Evolutionary conservation across 2,113 vertebrate genomes (phyloP).

Genomic region (Hypocryptadius cinnamomeus): DNA sequence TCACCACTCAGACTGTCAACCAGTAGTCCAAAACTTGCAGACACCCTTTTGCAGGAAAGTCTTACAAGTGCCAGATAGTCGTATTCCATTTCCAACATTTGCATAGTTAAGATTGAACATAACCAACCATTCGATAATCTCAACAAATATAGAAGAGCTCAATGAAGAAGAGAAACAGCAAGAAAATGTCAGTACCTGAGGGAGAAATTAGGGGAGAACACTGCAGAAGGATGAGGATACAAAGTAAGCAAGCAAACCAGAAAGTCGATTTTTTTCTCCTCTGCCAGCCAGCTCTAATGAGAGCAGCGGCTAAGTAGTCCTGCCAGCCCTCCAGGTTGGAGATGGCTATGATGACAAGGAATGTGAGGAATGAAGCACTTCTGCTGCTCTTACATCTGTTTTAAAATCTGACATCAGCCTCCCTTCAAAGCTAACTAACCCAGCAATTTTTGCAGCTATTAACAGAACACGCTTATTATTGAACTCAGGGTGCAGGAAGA

Average conservation of each 20-base stretch:
- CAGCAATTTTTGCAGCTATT: background rate
- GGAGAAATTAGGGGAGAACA: background rate
- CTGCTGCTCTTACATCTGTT: background rate
- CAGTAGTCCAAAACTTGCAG: background rate
- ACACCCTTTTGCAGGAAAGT: background rate
- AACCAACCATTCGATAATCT: background rate
- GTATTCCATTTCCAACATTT: background rate
- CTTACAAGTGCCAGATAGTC: background rate
- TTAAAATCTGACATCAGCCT: background rate
- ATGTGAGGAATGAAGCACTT: background rate
- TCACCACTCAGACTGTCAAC: background rate
- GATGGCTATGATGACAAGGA: background rate
- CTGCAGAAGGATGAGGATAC: accelerated
- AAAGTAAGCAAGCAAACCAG: background rate
- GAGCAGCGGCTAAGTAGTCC: background rate
- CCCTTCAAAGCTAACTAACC: background rate
- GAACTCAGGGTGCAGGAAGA: background rate
- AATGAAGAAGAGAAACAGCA: background rate
- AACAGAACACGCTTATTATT: background rate
- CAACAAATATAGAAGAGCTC: background rate
- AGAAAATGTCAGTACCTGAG: background rate
- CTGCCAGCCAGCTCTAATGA: background rate
- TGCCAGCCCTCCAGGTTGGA: background rate
- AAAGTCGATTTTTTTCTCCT: background rate
- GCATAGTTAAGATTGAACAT: background rate